Base-by-base conservation (phyloP, 2,113 vertebrate genomes). In the Anhinga rufa region DNA sequence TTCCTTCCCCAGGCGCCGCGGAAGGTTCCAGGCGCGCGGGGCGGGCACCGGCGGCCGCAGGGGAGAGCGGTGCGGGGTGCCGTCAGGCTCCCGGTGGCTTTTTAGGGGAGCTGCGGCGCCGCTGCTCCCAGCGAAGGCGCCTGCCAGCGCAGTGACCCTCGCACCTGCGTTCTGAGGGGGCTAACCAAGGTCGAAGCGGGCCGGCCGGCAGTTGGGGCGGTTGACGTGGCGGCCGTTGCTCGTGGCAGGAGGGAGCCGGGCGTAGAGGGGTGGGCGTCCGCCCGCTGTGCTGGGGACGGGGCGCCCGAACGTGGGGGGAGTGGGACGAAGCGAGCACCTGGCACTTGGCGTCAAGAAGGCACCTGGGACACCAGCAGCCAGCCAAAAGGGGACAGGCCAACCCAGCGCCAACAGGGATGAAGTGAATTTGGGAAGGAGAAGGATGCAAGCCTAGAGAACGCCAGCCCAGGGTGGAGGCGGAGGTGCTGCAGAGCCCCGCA, bases 81-180 rank as follows among this genome's bases (percentile, higher is more conserved):
- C 9, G 6, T 17, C 20, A 7, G 7, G 55, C 40, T 28, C 31
- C 36, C 9, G 4, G 20, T 14, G 52, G 14, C 29, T 10, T 49
- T 18, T 36, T 10, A 26, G 60, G 2, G 0, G 44, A 7, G 16
- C 19, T 79, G 32, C 4, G 4, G 31, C 42, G 1, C 14, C 6
- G 3, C 4, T 36, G 2, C 15, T 20, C 31, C 25, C 24, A 3
- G 10, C 9, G 9, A 28, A 52, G 26, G 40, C 38, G 68, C 6
- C 28, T 4, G 40, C 4, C 42, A 32, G 54, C 0, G 1, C 5
- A 0, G 0, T 5, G 32, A 6, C 2, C 1, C 40, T n/a, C 9
- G 1, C 22, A 1, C 12, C 17, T n/a, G 32, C 2, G 1, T 4
- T 15, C 65, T 14, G 13, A 5, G 40, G 6, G 0, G 4, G 14